Evolutionary conservation across 2,797 vertebrate species (phyloP).

Genomic region (Micropoecilia bifurca): DNA sequence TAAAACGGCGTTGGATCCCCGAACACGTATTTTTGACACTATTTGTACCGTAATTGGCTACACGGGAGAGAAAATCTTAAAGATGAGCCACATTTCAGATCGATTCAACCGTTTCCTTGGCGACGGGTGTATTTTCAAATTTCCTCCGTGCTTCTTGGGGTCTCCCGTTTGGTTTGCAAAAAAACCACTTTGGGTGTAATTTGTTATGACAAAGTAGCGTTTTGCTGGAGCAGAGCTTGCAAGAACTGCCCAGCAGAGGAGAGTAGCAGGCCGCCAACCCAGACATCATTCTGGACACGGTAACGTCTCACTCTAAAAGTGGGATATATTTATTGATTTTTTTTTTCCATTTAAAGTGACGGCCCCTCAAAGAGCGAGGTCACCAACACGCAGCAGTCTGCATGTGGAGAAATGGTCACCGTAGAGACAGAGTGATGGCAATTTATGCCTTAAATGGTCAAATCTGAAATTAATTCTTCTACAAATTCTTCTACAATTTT

Average conservation of each 20-base stretch:
- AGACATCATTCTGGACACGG: neutral
- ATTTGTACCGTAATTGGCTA: neutral
- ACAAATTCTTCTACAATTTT: too few relatives aligned
- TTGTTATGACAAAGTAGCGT: neutral
- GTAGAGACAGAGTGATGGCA: neutral
- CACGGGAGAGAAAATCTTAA: neutral
- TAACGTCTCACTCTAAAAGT: neutral
- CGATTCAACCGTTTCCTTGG: neutral
- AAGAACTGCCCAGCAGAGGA: neutral
- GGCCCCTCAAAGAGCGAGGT: neutral
- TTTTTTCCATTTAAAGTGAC: neutral
- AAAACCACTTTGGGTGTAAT: neutral
- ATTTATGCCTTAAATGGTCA: neutral
- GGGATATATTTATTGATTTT: neutral
- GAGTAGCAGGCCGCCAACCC: neutral
- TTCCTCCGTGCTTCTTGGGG: neutral
- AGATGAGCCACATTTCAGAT: neutral
- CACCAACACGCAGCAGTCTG: neutral
- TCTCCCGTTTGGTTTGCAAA: neutral
- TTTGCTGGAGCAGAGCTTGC: neutral
- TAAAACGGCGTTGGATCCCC: neutral
- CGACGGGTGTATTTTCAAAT: neutral
- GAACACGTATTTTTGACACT: neutral
- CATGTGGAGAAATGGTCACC: neutral
- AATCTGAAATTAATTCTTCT: neutral